Base-by-base conservation (phyloP, 2,113 vertebrate genomes). In the Zapus hudsonius region DNA sequence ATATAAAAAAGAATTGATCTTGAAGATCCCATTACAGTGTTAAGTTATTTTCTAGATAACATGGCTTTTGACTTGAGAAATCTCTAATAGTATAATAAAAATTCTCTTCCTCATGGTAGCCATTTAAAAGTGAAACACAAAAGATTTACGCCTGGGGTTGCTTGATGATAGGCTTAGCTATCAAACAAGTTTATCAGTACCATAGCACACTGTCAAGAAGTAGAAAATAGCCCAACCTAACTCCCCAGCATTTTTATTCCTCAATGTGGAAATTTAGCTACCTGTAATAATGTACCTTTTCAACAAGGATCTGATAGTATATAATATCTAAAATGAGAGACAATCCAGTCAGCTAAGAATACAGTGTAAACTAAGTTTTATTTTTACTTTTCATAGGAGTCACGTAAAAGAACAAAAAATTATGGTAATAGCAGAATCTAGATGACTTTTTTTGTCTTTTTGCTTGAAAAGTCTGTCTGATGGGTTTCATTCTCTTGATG, bases 31-130 rank as follows among this genome's bases (percentile, higher is more conserved):
- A 96, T 96, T 97, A 97, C 95, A 96, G 96, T 96, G 94, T 97
- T 98, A 97, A 89, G 84, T 98, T 98, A 98, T 98, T 98, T 98
- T 98, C 86, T 98, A 98, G 96, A 84, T 97, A 96, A 59, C 84
- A 95, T 20, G 73, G 95, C 97, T 98, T 97, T 95, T 79, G 84
- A 98, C 93, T 96, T 97, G 88, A 97, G 96, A 96, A 97, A 96
- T 94, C 96, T 96, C 97, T 97, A 97, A 96, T 97, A 97, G 92
- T 96, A 97, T 97, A 97, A 90, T 98, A 95, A 97, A 97, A 97
- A 95, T 96, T 97, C 90, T 96, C 52, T 95, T 94, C 94, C 95
- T 89, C 91, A 89, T 69, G 91, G 69, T 85, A 94, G 94, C 94
- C 80, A 92, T 96, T 96, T 97, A 97, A 96, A 89, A 95, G 66